Base-by-base conservation (phyloP, 2,113 vertebrate genomes). In the Porphyrio hochstetteri region DNA sequence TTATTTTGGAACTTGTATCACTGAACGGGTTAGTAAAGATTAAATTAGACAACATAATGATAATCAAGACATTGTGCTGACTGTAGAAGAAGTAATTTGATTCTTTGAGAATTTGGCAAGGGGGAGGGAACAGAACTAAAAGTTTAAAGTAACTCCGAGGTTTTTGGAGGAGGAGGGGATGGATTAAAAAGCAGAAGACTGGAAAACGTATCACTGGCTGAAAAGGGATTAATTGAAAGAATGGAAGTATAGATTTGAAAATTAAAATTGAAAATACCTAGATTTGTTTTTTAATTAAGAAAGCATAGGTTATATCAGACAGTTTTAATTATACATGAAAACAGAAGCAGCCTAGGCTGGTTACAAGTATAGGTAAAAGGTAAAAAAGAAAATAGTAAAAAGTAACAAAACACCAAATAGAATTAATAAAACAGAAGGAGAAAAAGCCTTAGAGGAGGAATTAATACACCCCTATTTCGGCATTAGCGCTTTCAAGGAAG, bases 31-130 rank as follows among this genome's bases (percentile, higher is more conserved):
- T 89, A 92, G 90, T 93, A 95, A 95, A 89, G 92, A 97, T 90
- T 95, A 95, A 97, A 95, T 97, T 94, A 96, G 92, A 96, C 90
- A 96, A 95, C 24, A 78, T 95, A 97, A 84, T 97, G 64, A 86
- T 91, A 90, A 97, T 97, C 90, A 96, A 88, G 81, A 97, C 96
- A 95, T 95, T 96, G 89, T 97, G 86, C 80, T 97, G 96, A 94
- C 93, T 96, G 96, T 82, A 94, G 91, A 95, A 92, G 82, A 77
- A 95, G 92, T 92, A 97, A 96, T 95, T 96, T 88, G 75, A 95
- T 95, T 97, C 74, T 95, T 44, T 93, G 91, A 95, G 90, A 84
- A 93, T 94, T 86, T 93, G 82, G 56, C 1, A 8, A 80, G 55
- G 31, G 57, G 38, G 67, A 88, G 33, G n/a, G 71, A 89, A 61